These are phyloP conservation scores for Gari tellinella DNA, from an alignment of 2,888 invertebrate species.

Conservation along the genomic window DNA sequence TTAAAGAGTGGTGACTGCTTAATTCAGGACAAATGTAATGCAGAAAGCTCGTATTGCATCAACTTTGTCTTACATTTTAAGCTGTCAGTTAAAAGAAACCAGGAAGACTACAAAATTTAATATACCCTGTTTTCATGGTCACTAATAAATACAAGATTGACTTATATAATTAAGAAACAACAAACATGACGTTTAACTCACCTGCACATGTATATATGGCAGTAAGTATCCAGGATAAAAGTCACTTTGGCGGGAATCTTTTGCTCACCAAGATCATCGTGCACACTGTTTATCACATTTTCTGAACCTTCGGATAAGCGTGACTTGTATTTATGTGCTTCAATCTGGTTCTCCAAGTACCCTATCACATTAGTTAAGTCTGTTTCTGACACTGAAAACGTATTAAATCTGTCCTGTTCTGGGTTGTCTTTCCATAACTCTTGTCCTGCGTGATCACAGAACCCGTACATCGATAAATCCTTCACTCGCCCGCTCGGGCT, in stretches of 20 bases:
- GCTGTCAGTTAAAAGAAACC: too few relatives aligned
- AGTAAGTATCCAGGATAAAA: slow-evolving; percentile 79
- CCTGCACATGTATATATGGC: slow-evolving; percentile 79
- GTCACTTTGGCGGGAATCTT: slow-evolving; percentile 75
- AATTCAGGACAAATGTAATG: too few relatives aligned
- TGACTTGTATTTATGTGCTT: slow-evolving; percentile 57
- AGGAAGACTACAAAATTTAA: too few relatives aligned
- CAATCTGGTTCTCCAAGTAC: slow-evolving; percentile 76
- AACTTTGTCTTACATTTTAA: too few relatives aligned
- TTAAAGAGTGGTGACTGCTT: too few relatives aligned
- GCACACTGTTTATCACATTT: slow-evolving; percentile 59
- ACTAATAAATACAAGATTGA: too few relatives aligned
- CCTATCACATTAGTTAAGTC: slow-evolving; percentile 78
- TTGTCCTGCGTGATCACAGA: slow-evolving; percentile 59
- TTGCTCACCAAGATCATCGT: slow-evolving; percentile 56
- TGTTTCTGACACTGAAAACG: slow-evolving; percentile 78
- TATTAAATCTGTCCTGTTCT: slow-evolving; percentile 77
- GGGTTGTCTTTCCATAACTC: slow-evolving; percentile 80
- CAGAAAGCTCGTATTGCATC: too few relatives aligned
- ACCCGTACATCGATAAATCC: slow-evolving; percentile 27
- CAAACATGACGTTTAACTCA: slow-evolving; percentile 49
- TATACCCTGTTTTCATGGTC: too few relatives aligned
- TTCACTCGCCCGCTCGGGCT: slow-evolving; percentile 19
- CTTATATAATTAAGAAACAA: too few relatives aligned
- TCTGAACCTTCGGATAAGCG: slow-evolving; percentile 55